Conservation (phyloP, 2,113 vertebrate species). For the Urocynchramus pylzowi region DNA sequence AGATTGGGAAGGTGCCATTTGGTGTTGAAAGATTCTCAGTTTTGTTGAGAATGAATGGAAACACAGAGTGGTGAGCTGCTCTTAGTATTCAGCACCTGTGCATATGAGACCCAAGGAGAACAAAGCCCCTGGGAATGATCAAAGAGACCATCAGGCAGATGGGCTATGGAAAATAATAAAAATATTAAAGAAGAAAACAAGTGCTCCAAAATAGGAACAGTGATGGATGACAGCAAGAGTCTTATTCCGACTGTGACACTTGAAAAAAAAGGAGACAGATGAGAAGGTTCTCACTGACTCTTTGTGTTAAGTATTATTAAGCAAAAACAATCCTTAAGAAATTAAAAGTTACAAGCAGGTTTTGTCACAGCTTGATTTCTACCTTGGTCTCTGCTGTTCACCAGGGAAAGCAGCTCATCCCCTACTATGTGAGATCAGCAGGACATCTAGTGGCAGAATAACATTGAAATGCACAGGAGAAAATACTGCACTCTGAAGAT, state of each 20-base stretch:
- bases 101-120: not conserved
- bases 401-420: not conserved
- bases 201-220: not conserved
- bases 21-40: not conserved
- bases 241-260: not conserved
- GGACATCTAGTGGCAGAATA: constrained; percentile 56
- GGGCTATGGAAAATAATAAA: not conserved
- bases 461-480: not conserved
- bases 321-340: not conserved
- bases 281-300: not conserved
- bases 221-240: not conserved
- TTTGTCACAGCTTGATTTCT: not conserved
- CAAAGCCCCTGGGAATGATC: not conserved
- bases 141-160: not conserved
- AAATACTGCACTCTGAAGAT: not conserved
- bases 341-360: not conserved
- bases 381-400: not conserved
- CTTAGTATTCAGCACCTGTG: not conserved
- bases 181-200: not conserved
- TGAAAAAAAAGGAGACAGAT: not conserved
- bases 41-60: not conserved
- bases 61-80: not conserved
- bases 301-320: not conserved
- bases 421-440: not conserved
- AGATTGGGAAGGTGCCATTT: not conserved